phyloP scores from a whole-genome alignment of 1,140 invertebrate species.

The Drosophila nasuta region DNA sequence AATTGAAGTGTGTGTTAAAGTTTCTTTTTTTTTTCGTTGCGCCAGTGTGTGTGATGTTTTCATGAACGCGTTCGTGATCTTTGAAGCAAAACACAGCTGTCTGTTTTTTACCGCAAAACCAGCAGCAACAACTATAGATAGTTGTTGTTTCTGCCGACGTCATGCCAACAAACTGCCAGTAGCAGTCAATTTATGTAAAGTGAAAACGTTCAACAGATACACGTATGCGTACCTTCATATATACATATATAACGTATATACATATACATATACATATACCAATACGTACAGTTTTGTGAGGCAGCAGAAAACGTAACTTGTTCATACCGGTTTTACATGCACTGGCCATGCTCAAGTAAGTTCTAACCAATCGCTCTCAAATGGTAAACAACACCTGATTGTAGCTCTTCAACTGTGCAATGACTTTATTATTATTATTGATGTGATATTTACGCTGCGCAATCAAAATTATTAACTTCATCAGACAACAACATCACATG shows the following conservation, averaged over 20 bases:
- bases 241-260: slow-evolving; percentile 9
- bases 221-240: slow-evolving; percentile 24
- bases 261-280: not conserved
- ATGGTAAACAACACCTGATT: slow-evolving; percentile 56
- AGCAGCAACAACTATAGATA: slow-evolving; percentile 44
- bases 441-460: not conserved
- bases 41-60: slow-evolving; percentile 56
- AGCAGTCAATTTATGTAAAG: slow-evolving; percentile 67
- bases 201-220: slow-evolving; percentile 54
- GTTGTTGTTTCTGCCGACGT: slow-evolving; percentile 59
- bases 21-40: slow-evolving; percentile 50
- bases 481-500: slow-evolving; percentile 27
- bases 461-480: slow-evolving; percentile 47
- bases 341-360: slow-evolving; percentile 69
- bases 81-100: slow-evolving; percentile 81
- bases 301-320: slow-evolving; percentile 24
- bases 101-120: slow-evolving; percentile 63
- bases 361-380: slow-evolving; percentile 30
- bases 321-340: slow-evolving; percentile 61
- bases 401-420: slow-evolving; percentile 41
- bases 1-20: slow-evolving; percentile 41
- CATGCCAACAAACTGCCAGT: slow-evolving; percentile 68
- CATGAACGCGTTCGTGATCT: slow-evolving; percentile 82
- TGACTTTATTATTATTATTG: not conserved
- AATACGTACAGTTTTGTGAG: slow-evolving; percentile 26